Evolutionary conservation across 1,140 invertebrate genomes (phyloP), one percentile per base, ranked within the genome.

Genomic region (Potamilus streckersoni): DNA sequence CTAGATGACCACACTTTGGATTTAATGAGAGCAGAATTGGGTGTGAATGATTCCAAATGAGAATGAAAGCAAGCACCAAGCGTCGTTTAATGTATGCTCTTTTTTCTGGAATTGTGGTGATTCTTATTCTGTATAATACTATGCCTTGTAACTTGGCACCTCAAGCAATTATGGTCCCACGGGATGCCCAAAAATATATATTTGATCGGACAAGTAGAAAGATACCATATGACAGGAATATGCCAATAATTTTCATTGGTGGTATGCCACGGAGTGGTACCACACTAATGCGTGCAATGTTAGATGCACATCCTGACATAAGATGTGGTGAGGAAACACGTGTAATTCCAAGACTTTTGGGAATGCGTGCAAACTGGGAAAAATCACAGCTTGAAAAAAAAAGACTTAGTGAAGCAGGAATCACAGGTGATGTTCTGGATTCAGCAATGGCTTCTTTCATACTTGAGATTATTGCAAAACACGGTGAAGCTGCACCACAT

Each of bases 251-350:
- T 85, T 99, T 98, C 91, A 97, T 99, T 88, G 97, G 97, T 38
- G 97, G 97, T 68, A 96, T 99, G 85, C 97, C 97, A 49, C 93
- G 97, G 79, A 98, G 96, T 66, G 98, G 98, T 23, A 99, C 97
- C 4, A 99, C 98, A 59, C 92, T 99, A 71, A 97, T 98, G 94
- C 92, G 98, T 87, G 98, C 97, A 76, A 98, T 99, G 95, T 91
- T 99, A 69, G 98, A 99, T 91, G 97, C 98, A 62, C 98, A 99
- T 93, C 96, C 96, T n/a, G 94, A 96, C 88, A 95, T 99, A 82
- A 94, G 97, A 90, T 99, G 98, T 91, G 98, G 98, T 12, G 97
- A 99, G 90, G 98, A 99, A 90, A 99, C 98, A 13, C 92, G 98
- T 78, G 96, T 99, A 63, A 97, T 99, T 87, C 98, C 98, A 13